Base-by-base conservation (phyloP, 1,140 invertebrate genomes). In the Drusus annulatus region DNA sequence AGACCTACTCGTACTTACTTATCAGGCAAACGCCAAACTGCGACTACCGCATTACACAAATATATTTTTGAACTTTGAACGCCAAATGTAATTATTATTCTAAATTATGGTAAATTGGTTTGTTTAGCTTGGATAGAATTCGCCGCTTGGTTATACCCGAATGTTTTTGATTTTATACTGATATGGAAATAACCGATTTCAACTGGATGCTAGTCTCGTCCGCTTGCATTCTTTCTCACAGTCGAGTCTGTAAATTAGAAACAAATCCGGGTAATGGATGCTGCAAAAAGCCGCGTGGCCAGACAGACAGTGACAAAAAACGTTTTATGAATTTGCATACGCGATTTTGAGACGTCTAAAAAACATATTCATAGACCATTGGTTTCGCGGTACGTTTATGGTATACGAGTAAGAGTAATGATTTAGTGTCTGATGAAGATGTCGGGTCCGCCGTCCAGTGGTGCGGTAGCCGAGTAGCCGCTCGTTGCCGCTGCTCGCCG, bases 311-410 rank as follows among this genome's bases (percentile, higher is more conserved):
- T 8, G 62, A 25, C 23, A 63, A n/a, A 25, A 63, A 25, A 63
- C 62, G 8, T 23, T 23, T 19, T 23, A 23, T 15, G 23, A 16
- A 63, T 25, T 63, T 63, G 13, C 62, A 28, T 28, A 28, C 25
- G 25, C 25, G 25, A 28, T 28, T 28, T 28, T 28, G 25, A 63
- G 16, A 15, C 21, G 62, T 31, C 23, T 21, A 31, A 25, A 15
- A 63, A 31, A 63, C 23, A 63, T 63, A 25, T 63, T 25, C 19
- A 63, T 63, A 25, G 23, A 31, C 23, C 17, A 63, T 63, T 45
- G 36, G 16, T 63, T 63, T 25, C 54, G 54, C 19, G 19, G 54
- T n/a, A 56, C n/a, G 23, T 45, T 45, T 45, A 45, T n/a, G n/a
- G n/a, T n/a, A n/a, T 45, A 45, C 36, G 36, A 45, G 36, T 45